phyloP scores from a whole-genome alignment of 2,797 vertebrate genomes.

The Diceros bicornis region DNA sequence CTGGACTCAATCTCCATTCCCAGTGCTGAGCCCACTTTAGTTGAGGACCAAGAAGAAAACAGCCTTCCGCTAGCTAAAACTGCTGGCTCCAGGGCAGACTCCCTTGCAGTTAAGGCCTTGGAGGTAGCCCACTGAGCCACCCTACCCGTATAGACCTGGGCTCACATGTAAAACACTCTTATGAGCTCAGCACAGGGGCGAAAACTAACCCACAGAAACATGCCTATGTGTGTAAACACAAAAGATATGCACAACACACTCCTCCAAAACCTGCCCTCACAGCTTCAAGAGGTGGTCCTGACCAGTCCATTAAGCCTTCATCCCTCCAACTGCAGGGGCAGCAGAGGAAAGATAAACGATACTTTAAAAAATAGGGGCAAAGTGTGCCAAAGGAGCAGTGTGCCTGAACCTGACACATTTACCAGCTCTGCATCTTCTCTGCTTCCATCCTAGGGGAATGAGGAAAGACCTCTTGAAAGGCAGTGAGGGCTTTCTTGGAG shows the following conservation, averaged over 20 bases:
- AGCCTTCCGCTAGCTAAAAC: neutral
- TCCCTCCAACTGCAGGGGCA: neutral
- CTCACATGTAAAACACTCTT: neutral
- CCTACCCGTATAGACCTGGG: neutral
- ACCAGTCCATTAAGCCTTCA: neutral
- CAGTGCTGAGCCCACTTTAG: neutral
- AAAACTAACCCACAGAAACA: neutral
- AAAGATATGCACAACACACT: neutral
- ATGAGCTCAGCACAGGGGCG: neutral
- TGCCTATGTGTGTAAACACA: neutral
- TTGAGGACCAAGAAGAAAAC: conserved; percentile 18
- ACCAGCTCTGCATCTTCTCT: neutral
- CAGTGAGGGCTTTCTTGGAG: neutral
- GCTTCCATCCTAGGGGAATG: neutral
- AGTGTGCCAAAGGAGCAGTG: neutral
- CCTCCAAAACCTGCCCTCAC: neutral
- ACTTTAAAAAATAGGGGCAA: neutral
- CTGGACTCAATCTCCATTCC: neutral
- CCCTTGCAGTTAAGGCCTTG: neutral
- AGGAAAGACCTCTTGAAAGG: neutral
- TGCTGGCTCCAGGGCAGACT: neutral
- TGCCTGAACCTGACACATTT: neutral
- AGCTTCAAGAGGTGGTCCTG: neutral
- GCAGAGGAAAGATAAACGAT: neutral
- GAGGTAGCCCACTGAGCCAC: neutral